Evolutionary conservation across 1,140 invertebrate species (phyloP), one percentile per base, ranked within the genome.

Genomic region (Papilio polyxenes): DNA sequence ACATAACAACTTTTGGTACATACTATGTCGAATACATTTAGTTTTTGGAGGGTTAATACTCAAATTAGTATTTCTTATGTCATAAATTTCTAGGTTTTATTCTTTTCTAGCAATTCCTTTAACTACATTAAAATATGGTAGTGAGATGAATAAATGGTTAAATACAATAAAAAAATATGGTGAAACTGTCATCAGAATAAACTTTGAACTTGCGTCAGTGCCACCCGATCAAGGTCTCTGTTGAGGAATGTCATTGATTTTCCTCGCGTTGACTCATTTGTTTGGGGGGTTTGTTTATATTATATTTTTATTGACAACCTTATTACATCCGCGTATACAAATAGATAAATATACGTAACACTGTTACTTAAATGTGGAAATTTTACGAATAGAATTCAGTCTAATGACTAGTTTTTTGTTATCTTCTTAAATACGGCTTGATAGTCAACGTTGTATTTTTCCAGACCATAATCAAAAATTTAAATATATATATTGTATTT

Each of bases 171-270:
- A 23, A 65, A 65, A 31, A 31, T 65, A 65, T 72, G 56, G n/a
- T 20, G 31, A 72, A 37, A 72, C 65, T 13, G 31, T 37, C 10
- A 40, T 17, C 13, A 17, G 7, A 37, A 72, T 37, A 11, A 69
- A 59, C 59, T 80, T 69, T 80, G 78, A 80, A 69, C 78, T 69
- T 69, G 77, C 44, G 62, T 69, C 78, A 65, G 1, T 44, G 40
- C n/a, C 6, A 77, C 48, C 40, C 59, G 7, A 44, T 3, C 17
- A 7, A 51, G 20, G 69, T 69, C 44, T 65, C 6, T 37, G 13
- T 80, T 49, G 59, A 80, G 23, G 62, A 80, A 80, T 80, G 78
- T 80, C 78, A 80, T 59, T 44, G 78, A 62, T 65, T 80, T 80
- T 80, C 78, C 78, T 80, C 15, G 49, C 40, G n/a, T 20, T 49